phyloP scores from a whole-genome alignment of 2,797 vertebrate species.

The Acestrorhynchus altus region DNA sequence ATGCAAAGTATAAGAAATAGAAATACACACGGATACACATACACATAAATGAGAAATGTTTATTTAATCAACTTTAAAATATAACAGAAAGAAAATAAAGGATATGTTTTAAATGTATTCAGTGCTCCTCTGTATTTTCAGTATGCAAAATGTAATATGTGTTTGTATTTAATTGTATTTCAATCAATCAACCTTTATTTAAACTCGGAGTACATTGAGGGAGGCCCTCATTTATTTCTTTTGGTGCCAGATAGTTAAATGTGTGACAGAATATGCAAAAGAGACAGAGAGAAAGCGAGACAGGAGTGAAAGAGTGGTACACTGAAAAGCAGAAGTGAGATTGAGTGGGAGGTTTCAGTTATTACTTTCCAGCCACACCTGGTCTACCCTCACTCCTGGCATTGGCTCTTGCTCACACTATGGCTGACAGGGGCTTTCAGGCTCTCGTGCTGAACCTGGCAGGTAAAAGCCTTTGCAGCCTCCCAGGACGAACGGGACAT shows the following conservation, averaged over 20 bases:
- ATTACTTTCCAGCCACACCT: neutral
- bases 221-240: too few relatives aligned
- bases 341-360: constrained; percentile 8
- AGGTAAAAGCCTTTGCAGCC: constrained; percentile 6
- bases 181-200: neutral
- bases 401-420: constrained; percentile 31
- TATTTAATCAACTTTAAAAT: neutral
- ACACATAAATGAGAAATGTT: neutral
- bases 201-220: too few relatives aligned
- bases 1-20: neutral
- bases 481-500: constrained; percentile 32
- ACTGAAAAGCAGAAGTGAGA: constrained; percentile 20
- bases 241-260: neutral
- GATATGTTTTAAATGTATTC: neutral
- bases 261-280: neutral
- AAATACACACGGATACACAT: neutral
- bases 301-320: neutral
- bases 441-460: constrained; percentile 35
- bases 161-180: neutral
- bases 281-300: neutral
- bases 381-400: neutral
- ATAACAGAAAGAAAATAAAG: neutral
- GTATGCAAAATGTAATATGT: neutral
- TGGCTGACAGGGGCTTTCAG: constrained; percentile 1
- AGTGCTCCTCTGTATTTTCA: neutral